Evolutionary conservation across 2,113 vertebrate species (phyloP).

Genomic region (Equus przewalskii): DNA sequence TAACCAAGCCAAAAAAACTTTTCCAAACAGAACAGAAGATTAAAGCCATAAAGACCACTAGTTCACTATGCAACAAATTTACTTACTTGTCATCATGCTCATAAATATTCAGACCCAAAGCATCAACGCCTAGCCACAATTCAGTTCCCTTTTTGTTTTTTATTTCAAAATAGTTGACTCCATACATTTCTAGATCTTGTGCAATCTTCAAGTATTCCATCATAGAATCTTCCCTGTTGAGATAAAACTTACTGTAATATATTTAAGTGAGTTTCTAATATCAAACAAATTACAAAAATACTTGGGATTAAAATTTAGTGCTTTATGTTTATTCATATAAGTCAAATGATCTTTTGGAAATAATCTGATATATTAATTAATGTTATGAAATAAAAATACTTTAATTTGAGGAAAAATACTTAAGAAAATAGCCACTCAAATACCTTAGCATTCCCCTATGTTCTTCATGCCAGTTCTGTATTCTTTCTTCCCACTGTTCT

Average conservation of each 20-base stretch:
- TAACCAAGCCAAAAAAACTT: conserved; percentile 32
- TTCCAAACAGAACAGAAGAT: not conserved
- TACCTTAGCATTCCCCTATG: conserved; percentile 98
- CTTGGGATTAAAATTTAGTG: conserved; percentile 31
- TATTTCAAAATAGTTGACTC: conserved; percentile 99
- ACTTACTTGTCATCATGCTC: conserved; percentile 98
- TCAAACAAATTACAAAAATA: conserved; percentile 59
- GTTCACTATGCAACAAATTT: not conserved
- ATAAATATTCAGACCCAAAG: conserved; percentile 98
- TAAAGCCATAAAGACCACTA: not conserved
- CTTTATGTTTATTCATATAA: not conserved
- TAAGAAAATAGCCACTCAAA: not conserved
- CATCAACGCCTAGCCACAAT: conserved; percentile 97
- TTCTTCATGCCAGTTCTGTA: conserved; percentile 99
- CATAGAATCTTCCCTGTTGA: conserved; percentile 97
- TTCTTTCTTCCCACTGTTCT: conserved; percentile 99
- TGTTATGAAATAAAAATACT: not conserved
- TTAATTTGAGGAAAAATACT: not conserved
- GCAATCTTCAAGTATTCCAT: conserved; percentile 99
- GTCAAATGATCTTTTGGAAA: not conserved
- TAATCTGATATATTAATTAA: conserved; percentile 6
- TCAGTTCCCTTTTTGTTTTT: conserved; percentile 99
- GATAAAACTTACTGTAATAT: conserved; percentile 74
- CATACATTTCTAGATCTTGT: conserved; percentile 99
- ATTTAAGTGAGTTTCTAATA: conserved; percentile 26